Evolutionary conservation across 2,888 invertebrate species (phyloP).

Genomic region (Seladonia tumulorum): DNA sequence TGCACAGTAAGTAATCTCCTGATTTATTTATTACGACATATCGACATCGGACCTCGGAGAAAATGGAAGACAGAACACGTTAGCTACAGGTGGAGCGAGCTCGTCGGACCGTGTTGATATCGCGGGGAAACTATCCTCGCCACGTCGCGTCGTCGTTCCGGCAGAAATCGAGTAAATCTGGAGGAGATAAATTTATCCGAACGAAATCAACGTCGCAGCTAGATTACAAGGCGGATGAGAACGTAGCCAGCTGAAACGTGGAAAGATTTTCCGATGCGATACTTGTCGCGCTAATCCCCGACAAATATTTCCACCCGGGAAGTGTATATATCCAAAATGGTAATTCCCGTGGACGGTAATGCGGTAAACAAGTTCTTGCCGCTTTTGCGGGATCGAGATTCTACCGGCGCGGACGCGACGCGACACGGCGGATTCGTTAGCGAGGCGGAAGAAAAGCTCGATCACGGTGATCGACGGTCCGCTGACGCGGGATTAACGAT

Average conservation of each 20-base stretch:
- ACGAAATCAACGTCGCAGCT: neutral
- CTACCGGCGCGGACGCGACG: neutral
- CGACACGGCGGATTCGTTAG: neutral
- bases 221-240: neutral
- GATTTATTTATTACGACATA: neutral
- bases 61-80: neutral
- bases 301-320: slow-evolving; percentile 2
- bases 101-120: neutral
- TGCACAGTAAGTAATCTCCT: neutral
- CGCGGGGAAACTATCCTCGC: neutral
- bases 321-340: neutral
- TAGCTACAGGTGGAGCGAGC: neutral
- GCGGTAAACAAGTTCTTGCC: slow-evolving; percentile 13
- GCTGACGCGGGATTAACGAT: slow-evolving; percentile 28
- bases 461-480: slow-evolving; percentile 13
- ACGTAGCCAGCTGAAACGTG: neutral
- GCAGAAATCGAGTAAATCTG: neutral
- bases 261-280: slow-evolving; percentile 5
- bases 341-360: neutral
- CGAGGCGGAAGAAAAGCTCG: slow-evolving; percentile 24
- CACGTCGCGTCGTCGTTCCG: neutral
- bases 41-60: neutral
- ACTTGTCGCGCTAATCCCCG: neutral
- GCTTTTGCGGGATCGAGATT: neutral
- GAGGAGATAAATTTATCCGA: neutral